Evolutionary conservation across 2,797 vertebrate species (phyloP).

Genomic region (Takifugu ocellatus): DNA sequence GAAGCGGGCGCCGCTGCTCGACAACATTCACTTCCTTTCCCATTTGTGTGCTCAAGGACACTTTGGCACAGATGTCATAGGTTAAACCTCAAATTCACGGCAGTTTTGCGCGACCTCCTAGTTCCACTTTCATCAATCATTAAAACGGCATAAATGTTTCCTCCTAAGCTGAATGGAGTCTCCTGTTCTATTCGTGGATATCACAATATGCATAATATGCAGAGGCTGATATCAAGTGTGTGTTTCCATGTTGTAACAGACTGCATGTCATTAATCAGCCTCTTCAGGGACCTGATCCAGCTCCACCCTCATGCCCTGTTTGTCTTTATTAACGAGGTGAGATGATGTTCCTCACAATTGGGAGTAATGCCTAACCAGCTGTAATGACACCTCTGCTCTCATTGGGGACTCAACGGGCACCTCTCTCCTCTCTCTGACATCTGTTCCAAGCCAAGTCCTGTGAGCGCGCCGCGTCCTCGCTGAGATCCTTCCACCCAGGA

Average conservation of each 20-base stretch:
- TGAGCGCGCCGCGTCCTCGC: conserved; percentile 32
- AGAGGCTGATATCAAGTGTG: neutral
- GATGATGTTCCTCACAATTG: conserved; percentile 34
- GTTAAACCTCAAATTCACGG: too few relatives aligned
- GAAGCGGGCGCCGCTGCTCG: conserved; percentile 42
- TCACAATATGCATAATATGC: too few relatives aligned
- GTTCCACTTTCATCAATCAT: conserved; percentile 1
- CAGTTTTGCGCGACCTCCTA: neutral
- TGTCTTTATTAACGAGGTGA: conserved; percentile 42
- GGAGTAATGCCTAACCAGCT: conserved; percentile 35
- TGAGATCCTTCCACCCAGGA: conserved; percentile 14
- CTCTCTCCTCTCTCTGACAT: conserved; percentile 47
- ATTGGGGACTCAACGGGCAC: conserved; percentile 38
- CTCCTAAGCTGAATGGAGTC: too few relatives aligned
- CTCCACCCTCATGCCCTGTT: conserved; percentile 32
- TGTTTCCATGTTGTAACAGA: neutral
- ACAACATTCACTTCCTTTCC: neutral
- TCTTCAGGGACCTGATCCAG: conserved; percentile 39
- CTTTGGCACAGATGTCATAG: conserved; percentile 17
- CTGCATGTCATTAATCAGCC: conserved; percentile 10
- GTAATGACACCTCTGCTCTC: conserved; percentile 36
- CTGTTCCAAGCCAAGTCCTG: conserved; percentile 38
- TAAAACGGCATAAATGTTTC: neutral
- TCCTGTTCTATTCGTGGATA: too few relatives aligned
- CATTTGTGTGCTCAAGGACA: conserved; percentile 22